A percentile compares a stretch with the other conserved stretches of the same genome.
Conservation (phyloP, 1,140 invertebrate genomes). For the Drosophila kikkawai region DNA sequence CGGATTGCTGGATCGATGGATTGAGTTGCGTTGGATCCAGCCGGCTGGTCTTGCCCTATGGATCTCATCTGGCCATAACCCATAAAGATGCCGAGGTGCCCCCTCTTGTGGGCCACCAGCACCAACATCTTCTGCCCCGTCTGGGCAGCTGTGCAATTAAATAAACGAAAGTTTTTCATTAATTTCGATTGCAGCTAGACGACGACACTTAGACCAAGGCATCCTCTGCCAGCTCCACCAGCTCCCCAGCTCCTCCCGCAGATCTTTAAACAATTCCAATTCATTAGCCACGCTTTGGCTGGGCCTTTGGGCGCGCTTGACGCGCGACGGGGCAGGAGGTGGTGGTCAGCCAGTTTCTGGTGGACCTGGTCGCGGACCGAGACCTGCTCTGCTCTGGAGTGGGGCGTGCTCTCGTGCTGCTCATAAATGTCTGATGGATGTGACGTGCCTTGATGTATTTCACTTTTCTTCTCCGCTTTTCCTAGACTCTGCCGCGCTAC, state of each 20-base stretch:
- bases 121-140: conserved; percentile 27
- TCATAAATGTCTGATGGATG: conserved; percentile 82
- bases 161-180: conserved; percentile 82
- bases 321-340: conserved; percentile 5
- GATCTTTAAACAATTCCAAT: conserved; percentile 77
- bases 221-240: conserved; percentile 11
- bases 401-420: conserved; percentile 80
- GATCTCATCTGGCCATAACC: conserved; percentile 78
- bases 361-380: conserved; percentile 38
- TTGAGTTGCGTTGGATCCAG: conserved; percentile 35
- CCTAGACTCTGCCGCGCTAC: conserved; percentile 29
- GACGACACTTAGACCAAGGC: conserved; percentile 64
- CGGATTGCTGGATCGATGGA: conserved; percentile 16
- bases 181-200: conserved; percentile 77
- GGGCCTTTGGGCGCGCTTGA: conserved; percentile 60
- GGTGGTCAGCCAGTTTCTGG: conserved; percentile 34
- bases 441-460: conserved; percentile 82
- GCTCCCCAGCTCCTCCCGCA: conserved; percentile 1
- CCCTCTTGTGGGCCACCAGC: conserved; percentile 43
- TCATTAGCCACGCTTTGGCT: conserved; percentile 76
- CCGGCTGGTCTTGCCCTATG: conserved; percentile 71
- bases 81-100: conserved; percentile 54
- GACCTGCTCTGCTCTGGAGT: conserved; percentile 40
- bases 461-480: conserved; percentile 69
- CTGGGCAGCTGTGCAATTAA: conserved; percentile 74